Percentiles rank a stretch among this genome's conserved stretches.
These are phyloP conservation scores for Yoshiicerus persimilis DNA, from an alignment of 1,140 invertebrate genomes.

Conservation along the genomic window DNA sequence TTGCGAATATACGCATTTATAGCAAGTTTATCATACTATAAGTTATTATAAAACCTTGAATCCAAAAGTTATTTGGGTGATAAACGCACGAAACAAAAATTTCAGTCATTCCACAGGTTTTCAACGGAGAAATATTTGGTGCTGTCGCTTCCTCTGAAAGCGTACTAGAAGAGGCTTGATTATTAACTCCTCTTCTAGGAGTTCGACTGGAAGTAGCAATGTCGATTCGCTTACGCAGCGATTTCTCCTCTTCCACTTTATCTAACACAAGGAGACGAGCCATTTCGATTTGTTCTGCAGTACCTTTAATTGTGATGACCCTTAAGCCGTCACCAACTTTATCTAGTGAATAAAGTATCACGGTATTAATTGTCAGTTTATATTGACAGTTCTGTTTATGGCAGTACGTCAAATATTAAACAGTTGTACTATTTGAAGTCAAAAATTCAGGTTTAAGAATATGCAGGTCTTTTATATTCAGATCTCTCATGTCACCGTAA, in stretches of 20 bases:
- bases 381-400: too few relatives aligned
- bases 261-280: slow-evolving; percentile 32
- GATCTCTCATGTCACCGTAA: slow-evolving; percentile 32
- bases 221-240: slow-evolving; percentile 23
- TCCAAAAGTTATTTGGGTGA: slow-evolving; percentile 46
- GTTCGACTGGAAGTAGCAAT: slow-evolving; percentile 11
- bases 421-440: background rate
- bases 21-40: background rate
- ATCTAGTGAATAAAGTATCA: background rate
- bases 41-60: slow-evolving; percentile 28
- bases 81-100: slow-evolving; percentile 46
- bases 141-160: background rate
- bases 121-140: background rate
- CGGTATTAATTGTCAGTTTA: too few relatives aligned
- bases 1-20: background rate
- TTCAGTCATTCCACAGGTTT: slow-evolving; percentile 31
- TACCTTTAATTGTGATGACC: slow-evolving; percentile 33
- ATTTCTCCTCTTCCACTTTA: slow-evolving; percentile 41
- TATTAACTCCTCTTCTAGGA: background rate
- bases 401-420: too few relatives aligned
- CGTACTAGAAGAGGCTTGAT: background rate
- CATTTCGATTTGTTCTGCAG: slow-evolving; percentile 39
- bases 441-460: slow-evolving; percentile 34
- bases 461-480: slow-evolving; percentile 8
- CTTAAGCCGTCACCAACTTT: background rate